A percentile compares a stretch with the other conserved stretches of the same genome.
phyloP scores from a whole-genome alignment of 2,888 invertebrate species.

The Andrena chrysosceles region DNA sequence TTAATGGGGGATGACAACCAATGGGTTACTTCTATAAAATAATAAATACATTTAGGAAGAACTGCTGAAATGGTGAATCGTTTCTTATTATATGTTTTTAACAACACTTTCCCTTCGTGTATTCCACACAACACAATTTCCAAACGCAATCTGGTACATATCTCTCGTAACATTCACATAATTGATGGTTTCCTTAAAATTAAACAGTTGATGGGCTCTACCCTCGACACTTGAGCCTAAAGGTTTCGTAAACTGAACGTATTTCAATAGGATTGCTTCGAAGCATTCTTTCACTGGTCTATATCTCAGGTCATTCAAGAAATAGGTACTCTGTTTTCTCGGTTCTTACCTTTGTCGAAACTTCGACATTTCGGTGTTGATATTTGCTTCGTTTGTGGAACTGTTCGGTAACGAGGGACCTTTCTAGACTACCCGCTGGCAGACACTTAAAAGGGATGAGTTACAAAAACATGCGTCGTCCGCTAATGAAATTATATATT shows the following conservation, averaged over 20 bases:
- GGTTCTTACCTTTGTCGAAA: neutral
- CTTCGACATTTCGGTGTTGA: neutral
- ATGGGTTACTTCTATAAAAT: too few relatives aligned
- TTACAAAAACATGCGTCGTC: too few relatives aligned
- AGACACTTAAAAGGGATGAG: neutral
- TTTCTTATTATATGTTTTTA: too few relatives aligned
- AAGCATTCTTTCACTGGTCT: neutral
- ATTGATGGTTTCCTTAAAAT: neutral
- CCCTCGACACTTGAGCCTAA: slow-evolving; percentile 5
- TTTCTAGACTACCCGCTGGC: neutral
- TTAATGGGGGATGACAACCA: too few relatives aligned
- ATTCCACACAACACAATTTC: neutral
- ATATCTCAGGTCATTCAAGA: neutral
- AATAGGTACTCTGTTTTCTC: too few relatives aligned
- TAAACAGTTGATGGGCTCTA: neutral
- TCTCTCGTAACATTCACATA: too few relatives aligned
- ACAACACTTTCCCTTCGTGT: too few relatives aligned
- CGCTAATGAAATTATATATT: too few relatives aligned
- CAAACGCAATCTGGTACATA: too few relatives aligned
- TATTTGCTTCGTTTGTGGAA: neutral
- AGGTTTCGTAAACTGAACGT: neutral
- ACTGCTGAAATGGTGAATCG: too few relatives aligned
- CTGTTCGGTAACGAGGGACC: neutral
- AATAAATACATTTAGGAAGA: too few relatives aligned
- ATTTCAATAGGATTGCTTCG: neutral